Evolutionary conservation across 2,888 invertebrate genomes (phyloP).

Genomic region (Andrena praecox): DNA sequence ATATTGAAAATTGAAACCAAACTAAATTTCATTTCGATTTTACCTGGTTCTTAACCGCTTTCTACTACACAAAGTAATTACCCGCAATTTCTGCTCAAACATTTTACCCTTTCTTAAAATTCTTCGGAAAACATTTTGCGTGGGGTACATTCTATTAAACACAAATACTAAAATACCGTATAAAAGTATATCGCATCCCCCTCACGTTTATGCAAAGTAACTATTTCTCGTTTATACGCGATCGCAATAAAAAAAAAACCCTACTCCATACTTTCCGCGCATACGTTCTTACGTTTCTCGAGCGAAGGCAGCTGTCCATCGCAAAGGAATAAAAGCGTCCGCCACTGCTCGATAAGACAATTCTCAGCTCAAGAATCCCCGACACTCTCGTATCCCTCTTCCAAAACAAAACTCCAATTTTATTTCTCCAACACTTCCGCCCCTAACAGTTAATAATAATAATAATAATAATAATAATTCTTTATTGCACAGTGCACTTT

Average conservation of each 20-base stretch:
- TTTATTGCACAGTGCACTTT: too few species aligned
- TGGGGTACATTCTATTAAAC: too few species aligned
- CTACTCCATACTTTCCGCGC: background rate
- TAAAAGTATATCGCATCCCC: too few species aligned
- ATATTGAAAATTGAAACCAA: too few species aligned
- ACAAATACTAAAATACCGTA: background rate
- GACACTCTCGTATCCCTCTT: background rate
- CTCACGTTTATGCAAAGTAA: slow-evolving; percentile 7
- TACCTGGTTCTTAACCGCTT: too few species aligned
- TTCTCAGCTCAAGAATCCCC: slow-evolving; percentile 1
- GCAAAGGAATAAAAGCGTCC: slow-evolving; percentile 4
- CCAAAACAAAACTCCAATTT: background rate
- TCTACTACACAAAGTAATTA: too few species aligned
- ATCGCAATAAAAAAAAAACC: slow-evolving; percentile 8
- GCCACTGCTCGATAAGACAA: slow-evolving; percentile 2
- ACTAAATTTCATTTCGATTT: too few species aligned
- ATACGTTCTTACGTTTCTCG: background rate
- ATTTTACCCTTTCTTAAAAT: too few species aligned
- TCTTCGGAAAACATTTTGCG: too few species aligned
- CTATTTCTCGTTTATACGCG: background rate
- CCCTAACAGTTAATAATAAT: background rate
- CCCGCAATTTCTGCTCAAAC: too few species aligned
- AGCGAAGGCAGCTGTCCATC: background rate
- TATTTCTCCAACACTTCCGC: background rate
- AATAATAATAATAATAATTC: too few species aligned